These are phyloP conservation scores for Cremastobaeus sp. DNA, from an alignment of 2,888 invertebrate genomes.

Conservation along the genomic window DNA sequence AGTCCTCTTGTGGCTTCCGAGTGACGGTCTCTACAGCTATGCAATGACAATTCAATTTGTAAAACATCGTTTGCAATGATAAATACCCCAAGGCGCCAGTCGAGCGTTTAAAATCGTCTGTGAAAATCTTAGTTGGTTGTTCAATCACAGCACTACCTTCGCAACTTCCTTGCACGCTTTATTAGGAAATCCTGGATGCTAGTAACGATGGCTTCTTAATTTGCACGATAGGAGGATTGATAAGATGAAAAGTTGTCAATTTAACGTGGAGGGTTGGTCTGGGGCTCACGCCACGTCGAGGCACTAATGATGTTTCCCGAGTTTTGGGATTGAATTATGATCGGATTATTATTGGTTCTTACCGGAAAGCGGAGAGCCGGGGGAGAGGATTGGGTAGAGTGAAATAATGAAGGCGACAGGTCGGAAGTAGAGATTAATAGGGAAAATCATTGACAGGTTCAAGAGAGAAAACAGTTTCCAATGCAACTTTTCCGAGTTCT, in stretches of 20 bases:
- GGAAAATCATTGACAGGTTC: slow-evolving; percentile 28
- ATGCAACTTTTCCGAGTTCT: too few species aligned
- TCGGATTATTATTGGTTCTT: slow-evolving; percentile 55
- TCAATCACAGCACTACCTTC: too few species aligned
- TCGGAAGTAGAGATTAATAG: slow-evolving; percentile 45
- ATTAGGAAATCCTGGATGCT: slow-evolving; percentile 19
- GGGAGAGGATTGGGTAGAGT: slow-evolving; percentile 10
- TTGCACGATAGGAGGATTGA: slow-evolving; percentile 35
- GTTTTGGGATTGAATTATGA: slow-evolving; percentile 58
- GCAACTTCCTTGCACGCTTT: slow-evolving; percentile 9
- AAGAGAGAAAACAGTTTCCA: slow-evolving; percentile 3
- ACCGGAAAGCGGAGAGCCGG: slow-evolving; percentile 6
- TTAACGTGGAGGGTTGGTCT: slow-evolving; percentile 20
- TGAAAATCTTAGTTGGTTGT: too few species aligned
- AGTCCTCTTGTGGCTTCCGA: slow-evolving; percentile 42
- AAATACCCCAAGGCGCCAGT: slow-evolving; percentile 75
- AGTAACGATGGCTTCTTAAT: slow-evolving; percentile 32
- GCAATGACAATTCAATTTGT: slow-evolving; percentile 75
- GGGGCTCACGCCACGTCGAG: slow-evolving; percentile 16
- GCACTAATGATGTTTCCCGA: slow-evolving; percentile 54
- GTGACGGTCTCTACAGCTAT: slow-evolving; percentile 34
- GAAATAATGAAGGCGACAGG: slow-evolving; percentile 53
- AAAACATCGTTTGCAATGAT: slow-evolving; percentile 77
- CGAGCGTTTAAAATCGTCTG: slow-evolving; percentile 66
- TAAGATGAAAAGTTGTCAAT: slow-evolving; percentile 51